These are phyloP conservation scores for Cephus sareptanus DNA, from an alignment of 2,888 invertebrate genomes.

Conservation along the genomic window DNA sequence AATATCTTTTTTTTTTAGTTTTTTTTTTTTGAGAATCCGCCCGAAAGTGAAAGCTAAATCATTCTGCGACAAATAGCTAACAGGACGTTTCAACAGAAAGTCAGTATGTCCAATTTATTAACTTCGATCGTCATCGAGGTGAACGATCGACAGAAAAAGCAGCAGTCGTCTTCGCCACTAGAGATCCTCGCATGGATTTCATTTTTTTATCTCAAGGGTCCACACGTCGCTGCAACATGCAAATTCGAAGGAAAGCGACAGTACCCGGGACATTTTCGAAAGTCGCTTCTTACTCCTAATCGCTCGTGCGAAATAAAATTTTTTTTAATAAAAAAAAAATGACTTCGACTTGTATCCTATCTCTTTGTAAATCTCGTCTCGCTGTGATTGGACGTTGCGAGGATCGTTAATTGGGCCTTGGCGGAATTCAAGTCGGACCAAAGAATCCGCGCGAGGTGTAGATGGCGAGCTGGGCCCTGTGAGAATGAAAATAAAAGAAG, in stretches of 20 bases:
- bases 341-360: background rate
- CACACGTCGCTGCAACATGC: background rate
- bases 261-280: background rate
- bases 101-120: background rate
- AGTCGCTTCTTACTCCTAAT: background rate
- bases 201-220: background rate
- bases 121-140: background rate
- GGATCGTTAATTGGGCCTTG: background rate
- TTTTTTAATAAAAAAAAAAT: too few relatives aligned
- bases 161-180: background rate
- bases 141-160: background rate
- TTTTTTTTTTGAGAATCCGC: conserved; percentile 19
- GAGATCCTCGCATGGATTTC: background rate
- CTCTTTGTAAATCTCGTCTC: background rate
- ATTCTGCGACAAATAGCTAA: background rate
- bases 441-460: background rate
- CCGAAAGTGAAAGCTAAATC: background rate
- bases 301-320: too few relatives aligned
- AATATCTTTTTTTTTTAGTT: conserved; percentile 10
- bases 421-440: background rate
- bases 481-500: background rate
- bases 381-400: background rate
- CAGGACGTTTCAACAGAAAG: background rate
- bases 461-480: background rate
- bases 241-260: background rate